phyloP scores from a whole-genome alignment of 37 sponge, comb jelly and placozoan genomes.

The Ephydatia muelleri region DNA sequence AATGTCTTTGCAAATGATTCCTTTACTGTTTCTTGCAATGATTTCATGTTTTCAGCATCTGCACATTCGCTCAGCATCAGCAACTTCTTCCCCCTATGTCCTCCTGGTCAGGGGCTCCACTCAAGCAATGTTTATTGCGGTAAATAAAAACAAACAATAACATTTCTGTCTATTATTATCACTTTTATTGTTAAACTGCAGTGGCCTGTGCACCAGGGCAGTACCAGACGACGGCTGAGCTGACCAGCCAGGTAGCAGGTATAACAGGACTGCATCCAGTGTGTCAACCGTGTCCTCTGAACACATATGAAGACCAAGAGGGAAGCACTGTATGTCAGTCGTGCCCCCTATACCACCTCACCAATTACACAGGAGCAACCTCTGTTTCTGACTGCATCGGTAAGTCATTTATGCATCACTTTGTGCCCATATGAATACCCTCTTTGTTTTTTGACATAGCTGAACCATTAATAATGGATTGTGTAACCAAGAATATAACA shows the following conservation, averaged over 20 bases:
- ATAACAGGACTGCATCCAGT: neutral
- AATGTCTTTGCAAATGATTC: neutral
- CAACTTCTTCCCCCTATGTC: neutral
- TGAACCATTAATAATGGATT: neutral
- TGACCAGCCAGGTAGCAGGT: neutral
- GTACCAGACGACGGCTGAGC: neutral
- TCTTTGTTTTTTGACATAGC: neutral
- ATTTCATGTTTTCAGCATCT: neutral
- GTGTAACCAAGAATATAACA: neutral
- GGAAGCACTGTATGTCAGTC: neutral
- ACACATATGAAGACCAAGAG: neutral
- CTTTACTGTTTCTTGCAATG: neutral
- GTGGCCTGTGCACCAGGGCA: neutral
- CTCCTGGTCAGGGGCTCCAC: constrained; percentile 38
- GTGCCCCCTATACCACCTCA: neutral
- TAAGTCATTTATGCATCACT: neutral
- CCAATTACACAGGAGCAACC: neutral
- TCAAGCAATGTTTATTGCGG: constrained; percentile 20
- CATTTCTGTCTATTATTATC: neutral
- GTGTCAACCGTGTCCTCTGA: neutral
- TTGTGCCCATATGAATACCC: neutral
- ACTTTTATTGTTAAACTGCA: neutral
- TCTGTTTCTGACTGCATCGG: neutral
- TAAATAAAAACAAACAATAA: neutral
- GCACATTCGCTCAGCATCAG: constrained; percentile 9